Evolutionary conservation across 2,797 vertebrate genomes (phyloP).

Genomic region (Petrocephalus sullivani): DNA sequence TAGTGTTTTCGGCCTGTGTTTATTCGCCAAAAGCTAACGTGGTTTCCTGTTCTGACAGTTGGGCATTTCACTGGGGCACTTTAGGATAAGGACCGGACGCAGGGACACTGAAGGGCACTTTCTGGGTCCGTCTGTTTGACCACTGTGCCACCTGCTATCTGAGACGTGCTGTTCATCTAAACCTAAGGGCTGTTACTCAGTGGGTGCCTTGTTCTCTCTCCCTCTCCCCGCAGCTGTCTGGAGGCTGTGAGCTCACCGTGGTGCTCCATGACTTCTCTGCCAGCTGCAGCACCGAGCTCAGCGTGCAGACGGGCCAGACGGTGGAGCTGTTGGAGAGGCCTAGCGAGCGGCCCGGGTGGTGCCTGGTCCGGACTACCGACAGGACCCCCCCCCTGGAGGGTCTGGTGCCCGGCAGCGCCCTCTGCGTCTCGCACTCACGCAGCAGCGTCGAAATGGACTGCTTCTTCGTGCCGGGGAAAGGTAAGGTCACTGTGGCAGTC

Average conservation of each 20-base stretch:
- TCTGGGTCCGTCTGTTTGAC: not conserved
- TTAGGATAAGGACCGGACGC: not conserved
- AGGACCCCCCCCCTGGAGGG: slow-evolving; percentile 83
- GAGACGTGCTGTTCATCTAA: not conserved
- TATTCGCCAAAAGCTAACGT: not conserved
- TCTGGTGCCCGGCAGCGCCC: slow-evolving; percentile 82
- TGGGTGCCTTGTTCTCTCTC: not conserved
- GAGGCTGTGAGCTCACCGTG: slow-evolving; percentile 90
- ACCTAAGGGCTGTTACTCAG: not conserved
- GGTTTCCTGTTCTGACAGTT: not conserved
- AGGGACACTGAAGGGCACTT: not conserved
- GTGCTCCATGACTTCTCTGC: slow-evolving; percentile 86
- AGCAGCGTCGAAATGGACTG: slow-evolving; percentile 96
- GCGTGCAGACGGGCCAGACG: slow-evolving; percentile 87
- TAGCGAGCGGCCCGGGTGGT: slow-evolving; percentile 87
- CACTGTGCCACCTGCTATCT: not conserved
- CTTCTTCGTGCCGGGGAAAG: slow-evolving; percentile 70
- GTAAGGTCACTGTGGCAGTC: slow-evolving; percentile 51
- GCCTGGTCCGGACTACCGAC: slow-evolving; percentile 84
- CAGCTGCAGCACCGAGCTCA: slow-evolving; percentile 75
- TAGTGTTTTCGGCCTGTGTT: not conserved
- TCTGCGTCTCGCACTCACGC: slow-evolving; percentile 91
- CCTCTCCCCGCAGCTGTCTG: slow-evolving; percentile 70
- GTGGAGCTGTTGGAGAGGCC: slow-evolving; percentile 92
- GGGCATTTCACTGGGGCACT: not conserved